Base-by-base conservation (phyloP, 2,888 invertebrate species). In the Minunthozetes semirufus region DNA sequence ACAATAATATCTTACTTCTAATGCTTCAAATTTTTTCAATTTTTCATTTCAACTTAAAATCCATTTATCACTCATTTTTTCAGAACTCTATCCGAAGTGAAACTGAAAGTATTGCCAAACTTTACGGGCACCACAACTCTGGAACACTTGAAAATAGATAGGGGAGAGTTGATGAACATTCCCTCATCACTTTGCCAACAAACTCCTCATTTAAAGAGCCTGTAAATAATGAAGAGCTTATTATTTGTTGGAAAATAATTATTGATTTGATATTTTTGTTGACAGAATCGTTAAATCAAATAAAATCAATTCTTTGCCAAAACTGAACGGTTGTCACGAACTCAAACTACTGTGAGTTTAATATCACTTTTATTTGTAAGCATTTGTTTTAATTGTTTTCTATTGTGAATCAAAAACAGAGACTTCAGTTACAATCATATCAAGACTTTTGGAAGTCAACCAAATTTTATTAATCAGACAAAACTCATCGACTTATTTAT, bases 381-480 rank as follows among this genome's bases (percentile, higher is more conserved):
- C 15, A 72, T 50, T 56, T 59, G 38, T 61, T 17, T n/a, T 17
- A 29, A 27, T 22, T 9, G 22, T 1, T 53, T 27, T 13, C 17
- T 33, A 5, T 33, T 61, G 17, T 29, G 1, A 17, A 0, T 9
- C 6, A 61, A 17, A 11, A 61, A 63, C 84, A 95, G 94, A 82
- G 93, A 95, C 85, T 86, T 95, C 83, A 90, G 93, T 74, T 90
- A 89, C 83, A 96, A 96, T 85, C 85, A 85, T 81, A 91, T 96
- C 81, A 84, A 86, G 72, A 85, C 88, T 66, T 82, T 96, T 81
- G 88, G 88, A 78, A 89, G 88, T 19, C 86, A 85, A 75, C 88
- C 89, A 27, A 46, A 38, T 9, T 68, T 96, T 84, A 85, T 86
- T 77, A 89, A 88, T 33, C 87, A 91, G 81, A 86, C 85, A 73